A percentile compares a stretch with the other conserved stretches of the same genome.
These are phyloP conservation scores for Micrastur ruficollis DNA, from an alignment of 2,797 vertebrate genomes.

Conservation along the genomic window DNA sequence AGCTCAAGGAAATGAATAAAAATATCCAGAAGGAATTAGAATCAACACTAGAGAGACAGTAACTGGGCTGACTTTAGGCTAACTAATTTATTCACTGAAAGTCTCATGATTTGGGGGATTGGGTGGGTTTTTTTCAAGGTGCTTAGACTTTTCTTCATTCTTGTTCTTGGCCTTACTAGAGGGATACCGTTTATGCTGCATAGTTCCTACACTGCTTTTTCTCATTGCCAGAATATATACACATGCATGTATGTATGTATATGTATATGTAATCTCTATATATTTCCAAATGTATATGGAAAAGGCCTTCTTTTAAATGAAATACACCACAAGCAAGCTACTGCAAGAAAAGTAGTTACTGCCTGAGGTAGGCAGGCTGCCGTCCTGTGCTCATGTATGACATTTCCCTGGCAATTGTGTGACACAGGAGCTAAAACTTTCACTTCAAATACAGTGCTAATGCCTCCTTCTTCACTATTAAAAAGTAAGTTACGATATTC, in stretches of 20 bases:
- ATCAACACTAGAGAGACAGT: background rate
- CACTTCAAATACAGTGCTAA: background rate
- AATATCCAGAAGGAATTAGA: constrained; percentile 44
- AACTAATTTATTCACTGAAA: constrained; percentile 2
- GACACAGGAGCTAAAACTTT: background rate
- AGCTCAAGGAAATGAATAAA: constrained; percentile 52
- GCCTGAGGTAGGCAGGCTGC: background rate
- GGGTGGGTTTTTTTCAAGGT: background rate
- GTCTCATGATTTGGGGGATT: background rate
- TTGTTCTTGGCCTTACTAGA: background rate
- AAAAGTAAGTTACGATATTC: background rate
- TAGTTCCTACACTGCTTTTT: background rate
- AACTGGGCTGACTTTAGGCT: constrained; percentile 36
- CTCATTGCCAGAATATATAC: background rate
- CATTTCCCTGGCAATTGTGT: background rate
- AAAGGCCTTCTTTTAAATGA: background rate
- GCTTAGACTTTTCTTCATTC: background rate
- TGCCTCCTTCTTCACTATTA: background rate
- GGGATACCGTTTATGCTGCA: background rate
- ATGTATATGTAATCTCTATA: too few species aligned
- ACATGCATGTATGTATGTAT: background rate
- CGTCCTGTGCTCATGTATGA: background rate
- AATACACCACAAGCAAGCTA: background rate
- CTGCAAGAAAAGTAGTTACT: background rate
- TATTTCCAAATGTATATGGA: background rate